A percentile compares a stretch with the other conserved stretches of the same genome.
Evolutionary conservation across 2,113 vertebrate species (phyloP).

Genomic region (Donacobius atricapilla): DNA sequence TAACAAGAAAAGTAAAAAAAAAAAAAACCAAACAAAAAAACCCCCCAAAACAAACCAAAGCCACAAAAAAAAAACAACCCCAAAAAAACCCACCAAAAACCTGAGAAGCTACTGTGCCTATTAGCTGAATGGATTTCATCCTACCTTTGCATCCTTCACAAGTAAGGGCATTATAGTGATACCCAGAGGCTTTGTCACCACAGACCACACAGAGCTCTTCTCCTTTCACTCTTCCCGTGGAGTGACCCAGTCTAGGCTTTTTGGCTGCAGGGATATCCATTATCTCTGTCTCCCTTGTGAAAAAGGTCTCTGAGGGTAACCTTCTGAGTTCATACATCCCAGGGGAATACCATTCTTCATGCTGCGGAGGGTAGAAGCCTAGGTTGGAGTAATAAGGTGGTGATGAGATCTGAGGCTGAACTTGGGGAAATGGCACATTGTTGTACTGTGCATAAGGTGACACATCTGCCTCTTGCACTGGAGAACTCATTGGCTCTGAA

Average conservation of each 20-base stretch:
- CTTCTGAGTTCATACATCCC: constrained; percentile 87
- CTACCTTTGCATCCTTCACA: constrained; percentile 99
- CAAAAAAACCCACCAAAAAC: not conserved
- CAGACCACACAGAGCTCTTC: constrained; percentile 97
- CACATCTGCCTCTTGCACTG: constrained; percentile 84
- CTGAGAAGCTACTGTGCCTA: not conserved
- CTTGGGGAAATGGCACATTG: constrained; percentile 80
- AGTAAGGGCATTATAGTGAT: constrained; percentile 97
- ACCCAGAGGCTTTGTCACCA: constrained; percentile 96
- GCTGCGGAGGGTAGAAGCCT: constrained; percentile 85
- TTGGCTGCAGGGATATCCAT: constrained; percentile 78
- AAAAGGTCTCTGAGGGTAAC: constrained; percentile 80
- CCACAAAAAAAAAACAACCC: not conserved
- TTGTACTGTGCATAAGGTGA: constrained; percentile 83
- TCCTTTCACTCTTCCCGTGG: constrained; percentile 84
- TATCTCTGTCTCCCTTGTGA: constrained; percentile 78
- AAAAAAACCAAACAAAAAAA: not conserved
- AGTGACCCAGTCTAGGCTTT: constrained; percentile 78
- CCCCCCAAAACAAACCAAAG: not conserved
- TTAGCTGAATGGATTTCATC: not conserved
- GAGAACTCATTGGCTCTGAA: constrained; percentile 82
- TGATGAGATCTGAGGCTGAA: constrained; percentile 82
- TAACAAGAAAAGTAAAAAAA: not conserved
- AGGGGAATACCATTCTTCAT: constrained; percentile 88
- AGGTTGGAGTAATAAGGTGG: constrained; percentile 87